Evolutionary conservation across 2,797 vertebrate species (phyloP), one percentile per base, ranked within the genome.

Genomic region (Liparis tanakae): DNA sequence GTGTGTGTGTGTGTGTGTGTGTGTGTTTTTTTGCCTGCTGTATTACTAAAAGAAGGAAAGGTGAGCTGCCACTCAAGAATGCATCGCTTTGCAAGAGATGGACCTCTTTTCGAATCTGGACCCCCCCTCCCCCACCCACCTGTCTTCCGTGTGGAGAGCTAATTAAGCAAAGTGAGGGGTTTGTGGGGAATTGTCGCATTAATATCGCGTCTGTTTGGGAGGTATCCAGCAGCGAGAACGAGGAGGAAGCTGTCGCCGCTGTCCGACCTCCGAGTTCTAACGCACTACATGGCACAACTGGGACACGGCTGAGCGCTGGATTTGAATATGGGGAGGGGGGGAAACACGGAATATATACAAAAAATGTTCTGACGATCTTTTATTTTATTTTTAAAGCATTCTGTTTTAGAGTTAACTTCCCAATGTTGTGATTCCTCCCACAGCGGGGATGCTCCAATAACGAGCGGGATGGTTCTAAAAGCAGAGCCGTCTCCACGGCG

Each of bases 31-130:
- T 50, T 73, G 65, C 81, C 70, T 60, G 66, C 89, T 87, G 84
- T 85, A 66, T 61, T 59, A 60, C 56, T 84, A 81, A 88, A 86
- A 82, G 80, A 76, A 50, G 84, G 76, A 81, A 79, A 80, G 78
- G 85, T 78, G 83, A 78, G 82, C 87, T 89, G 89, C 87, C 92
- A 92, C 78, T 85, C 70, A 92, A 75, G 86, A 92, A 95, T 92
- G 85, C 72, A 63, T 7, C 20, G 50, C 30, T 33, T 20, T 90
- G 85, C 87, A 81, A 75, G 59, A 87, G 59, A 87, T 76, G 48
- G 80, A 66, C 20, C 76, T 70, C 39, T 57, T 73, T 57, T 73
- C 57, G 62, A 64, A 82, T 72, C 63, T 48, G 76, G 22, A 61
- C 41, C 55, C 54, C 72, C 51, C 39, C 13, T 13, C 25, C 25